Base-by-base conservation (phyloP, 2,113 vertebrate genomes). In the Litocranius walleri region DNA sequence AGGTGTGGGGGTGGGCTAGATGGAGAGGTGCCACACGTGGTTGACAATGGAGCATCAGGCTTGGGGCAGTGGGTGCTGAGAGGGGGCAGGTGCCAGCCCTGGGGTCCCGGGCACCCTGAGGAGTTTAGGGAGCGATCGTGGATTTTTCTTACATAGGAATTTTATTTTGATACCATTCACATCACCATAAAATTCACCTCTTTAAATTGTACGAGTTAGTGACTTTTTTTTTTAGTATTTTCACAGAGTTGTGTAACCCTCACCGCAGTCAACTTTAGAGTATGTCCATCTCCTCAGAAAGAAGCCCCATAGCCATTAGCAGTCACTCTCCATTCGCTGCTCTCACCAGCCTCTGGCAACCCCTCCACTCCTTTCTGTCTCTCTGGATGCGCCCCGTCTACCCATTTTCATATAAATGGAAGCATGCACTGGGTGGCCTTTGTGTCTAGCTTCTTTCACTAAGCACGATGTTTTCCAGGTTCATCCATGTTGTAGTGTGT, bases 21-120 rank as follows among this genome's bases (percentile, higher is more conserved):
- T 40, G 1, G 33, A 21, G 2, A 0, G 27, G 30, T 45, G 6
- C n/a, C 6, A 0, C 4, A 6, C 3, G 6, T 17, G 5, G 33
- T 5, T 16, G 40, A 19, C 16, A 7, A 9, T 25, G 52, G 29
- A 48, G 36, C 62, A 7, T 27, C 40, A 7, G 40, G 50, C 48
- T n/a, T 16, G 33, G 61, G 21, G 30, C 3, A 0, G 6, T 74
- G 50, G 86, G 50, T 9, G 11, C 81, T 11, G 82, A 25, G 10
- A 54, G 21, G 3, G 3, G 52, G 2, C 52, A 43, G 6, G 29
- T 30, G 6, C 50, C 85, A n/a, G 62, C 19, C 19, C 12, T 23
- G 16, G 54, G 27, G 23, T 1, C 40, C 62, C 0, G 0, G 2
- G 21, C 50, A 11, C 27, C 45, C 40, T 36, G n/a, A 87, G 36